phyloP scores from a whole-genome alignment of 2,888 invertebrate species.

The Scotopteryx bipunctaria region DNA sequence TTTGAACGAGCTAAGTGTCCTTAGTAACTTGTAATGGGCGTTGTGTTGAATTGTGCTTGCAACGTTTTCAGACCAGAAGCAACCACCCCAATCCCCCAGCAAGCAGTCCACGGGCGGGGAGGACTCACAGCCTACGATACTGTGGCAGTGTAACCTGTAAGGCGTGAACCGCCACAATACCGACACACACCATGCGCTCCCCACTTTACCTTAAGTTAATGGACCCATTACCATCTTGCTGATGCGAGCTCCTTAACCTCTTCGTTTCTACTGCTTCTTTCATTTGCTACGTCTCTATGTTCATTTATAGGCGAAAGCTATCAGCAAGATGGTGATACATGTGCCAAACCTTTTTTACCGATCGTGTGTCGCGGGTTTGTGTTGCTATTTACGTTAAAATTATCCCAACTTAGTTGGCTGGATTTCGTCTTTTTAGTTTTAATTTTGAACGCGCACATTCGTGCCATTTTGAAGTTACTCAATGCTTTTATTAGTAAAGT shows the following conservation, averaged over 20 bases:
- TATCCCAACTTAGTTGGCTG: conserved; percentile 79
- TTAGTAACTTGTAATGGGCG: not conserved
- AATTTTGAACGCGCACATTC: conserved; percentile 52
- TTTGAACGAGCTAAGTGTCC: conserved; percentile 1
- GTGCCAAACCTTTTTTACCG: conserved; percentile 57
- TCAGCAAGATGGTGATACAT: conserved; percentile 65
- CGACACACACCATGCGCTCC: conserved; percentile 45
- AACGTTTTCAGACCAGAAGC: conserved; percentile 92
- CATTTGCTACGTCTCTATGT: conserved; percentile 40
- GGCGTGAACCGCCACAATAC: conserved; percentile 45
- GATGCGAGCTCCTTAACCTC: conserved; percentile 46
- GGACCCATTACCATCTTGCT: conserved; percentile 63
- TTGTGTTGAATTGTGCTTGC: conserved; percentile 14
- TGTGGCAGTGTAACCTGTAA: conserved; percentile 99
- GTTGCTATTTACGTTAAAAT: conserved; percentile 63
- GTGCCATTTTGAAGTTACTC: conserved; percentile 54
- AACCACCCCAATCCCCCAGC: conserved; percentile 88
- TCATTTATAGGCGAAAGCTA: conserved; percentile 40
- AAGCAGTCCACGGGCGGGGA: conserved; percentile 88
- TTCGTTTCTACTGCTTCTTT: conserved; percentile 38
- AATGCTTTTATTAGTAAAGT: conserved; percentile 49
- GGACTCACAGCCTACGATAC: conserved; percentile 99
- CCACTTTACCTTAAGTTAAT: conserved; percentile 44
- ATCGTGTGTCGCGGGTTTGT: conserved; percentile 64
- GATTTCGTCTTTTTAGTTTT: conserved; percentile 59